Evolutionary conservation across 2,113 vertebrate species (phyloP).

Genomic region (Clupea harengus): DNA sequence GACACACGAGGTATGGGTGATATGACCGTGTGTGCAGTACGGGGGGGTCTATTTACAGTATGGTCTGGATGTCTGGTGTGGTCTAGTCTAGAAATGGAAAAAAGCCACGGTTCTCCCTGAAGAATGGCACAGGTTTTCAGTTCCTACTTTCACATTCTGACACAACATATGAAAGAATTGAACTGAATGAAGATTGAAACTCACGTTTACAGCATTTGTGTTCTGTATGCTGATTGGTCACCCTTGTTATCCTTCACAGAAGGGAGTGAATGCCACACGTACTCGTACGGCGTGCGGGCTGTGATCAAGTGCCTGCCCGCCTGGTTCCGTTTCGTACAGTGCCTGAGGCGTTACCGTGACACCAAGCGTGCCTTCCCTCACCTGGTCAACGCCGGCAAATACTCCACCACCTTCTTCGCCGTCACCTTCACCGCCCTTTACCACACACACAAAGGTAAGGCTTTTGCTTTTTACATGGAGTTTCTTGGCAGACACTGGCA

Average conservation of each 20-base stretch:
- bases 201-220: background rate
- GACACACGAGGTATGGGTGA: slow-evolving; percentile 50
- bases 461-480: slow-evolving; percentile 4
- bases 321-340: slow-evolving; percentile 98
- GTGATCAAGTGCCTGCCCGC: slow-evolving; percentile 97
- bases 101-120: too few species aligned
- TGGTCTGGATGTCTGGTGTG: too few species aligned
- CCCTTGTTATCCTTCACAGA: slow-evolving; percentile 38
- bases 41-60: too few species aligned
- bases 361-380: slow-evolving; percentile 96
- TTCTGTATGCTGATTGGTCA: background rate
- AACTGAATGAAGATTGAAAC: too few species aligned
- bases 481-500: too few species aligned
- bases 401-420: slow-evolving; percentile 97
- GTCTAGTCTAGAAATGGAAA: too few species aligned
- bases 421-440: slow-evolving; percentile 94
- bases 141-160: too few species aligned
- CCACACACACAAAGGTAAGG: slow-evolving; percentile 88
- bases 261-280: slow-evolving; percentile 78
- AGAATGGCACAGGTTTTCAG: too few species aligned
- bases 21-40: background rate
- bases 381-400: slow-evolving; percentile 96
- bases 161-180: too few species aligned
- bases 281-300: slow-evolving; percentile 91
- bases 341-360: slow-evolving; percentile 95